Base-by-base conservation (phyloP, 2,113 vertebrate genomes). In the Tachysurus fulvidraco region DNA sequence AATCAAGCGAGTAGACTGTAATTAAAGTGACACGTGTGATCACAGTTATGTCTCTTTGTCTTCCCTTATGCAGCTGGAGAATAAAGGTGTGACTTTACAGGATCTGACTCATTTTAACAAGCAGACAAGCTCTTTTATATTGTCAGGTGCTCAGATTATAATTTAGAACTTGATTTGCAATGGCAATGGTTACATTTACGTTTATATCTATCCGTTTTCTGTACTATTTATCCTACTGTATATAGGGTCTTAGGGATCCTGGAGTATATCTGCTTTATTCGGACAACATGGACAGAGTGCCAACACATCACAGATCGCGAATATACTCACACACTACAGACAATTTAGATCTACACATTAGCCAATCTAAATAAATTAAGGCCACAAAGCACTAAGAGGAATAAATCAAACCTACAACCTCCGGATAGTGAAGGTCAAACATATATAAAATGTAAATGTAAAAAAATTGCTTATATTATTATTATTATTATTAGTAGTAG, bases 21-120 rank as follows among this genome's bases (percentile, higher is more conserved):
- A 94, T 95, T 93, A 94, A 95, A 94, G 91, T 93, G 92, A 92
- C 94, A 95, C 92, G 92, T 90, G 93, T 89, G n/a, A 89, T 93
- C 90, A 88, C 90, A 91, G 91, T 93, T 93, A 89, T 79, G 81
- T 12, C n/a, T 65, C 41, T 17, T 6, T 6, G 78, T 23, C 55
- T 57, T 60, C 19, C 14, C 23, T 8, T 3, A 0, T 6, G 23
- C 59, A n/a, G 10, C n/a, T 41, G 19, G 74, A 55, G 52, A 65
- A 78, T 55, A 21, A 81, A 81, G 46, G 74, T n/a, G 17, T 77
- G 25, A 65, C 14, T 52, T 36, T 21, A 19, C 13, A 59, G 23
- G 76, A 57, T 44, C 16, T 62, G 44, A 14, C 50, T 76, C 46
- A 23, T 4, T 21, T 16, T 28, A 41, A 13, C 5, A 9, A 86